Percentiles rank a stretch among this genome's conserved stretches.
Conservation (phyloP, 64 coral and sea anemone genomes). For the Montipora capricornis region DNA sequence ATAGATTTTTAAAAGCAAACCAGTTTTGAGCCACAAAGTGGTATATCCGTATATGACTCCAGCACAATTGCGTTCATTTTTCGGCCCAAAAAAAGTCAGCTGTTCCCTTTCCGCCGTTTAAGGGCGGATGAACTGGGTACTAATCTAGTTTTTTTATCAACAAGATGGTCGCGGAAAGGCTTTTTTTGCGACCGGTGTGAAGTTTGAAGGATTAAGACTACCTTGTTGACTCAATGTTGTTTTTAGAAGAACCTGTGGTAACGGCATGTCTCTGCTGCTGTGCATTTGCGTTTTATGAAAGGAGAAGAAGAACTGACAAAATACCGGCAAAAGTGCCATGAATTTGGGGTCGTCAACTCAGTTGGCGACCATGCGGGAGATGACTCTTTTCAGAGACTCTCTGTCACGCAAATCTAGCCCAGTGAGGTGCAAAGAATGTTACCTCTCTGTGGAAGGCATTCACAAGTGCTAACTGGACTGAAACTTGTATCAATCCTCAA, state of each 20-base stretch:
- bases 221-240: neutral
- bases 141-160: slow-evolving; percentile 25
- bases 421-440: slow-evolving; percentile 70
- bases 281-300: slow-evolving; percentile 6
- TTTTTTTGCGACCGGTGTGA: neutral
- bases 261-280: slow-evolving; percentile 22
- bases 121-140: slow-evolving; percentile 9
- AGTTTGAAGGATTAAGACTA: neutral
- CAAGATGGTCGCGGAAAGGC: slow-evolving; percentile 17
- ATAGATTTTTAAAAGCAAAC: neutral
- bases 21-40: too few species aligned
- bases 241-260: neutral
- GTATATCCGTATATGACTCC: too few species aligned
- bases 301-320: neutral
- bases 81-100: neutral
- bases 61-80: too few species aligned
- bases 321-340: slow-evolving; percentile 18
- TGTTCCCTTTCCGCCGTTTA: neutral
- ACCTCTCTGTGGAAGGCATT: slow-evolving; percentile 62
- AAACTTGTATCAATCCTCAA: slow-evolving; percentile 56
- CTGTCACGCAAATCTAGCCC: slow-evolving; percentile 50
- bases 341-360: slow-evolving; percentile 5
- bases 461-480: slow-evolving; percentile 7
- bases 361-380: slow-evolving; percentile 5
- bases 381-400: slow-evolving; percentile 44